Percentiles rank a stretch among this genome's conserved stretches.
These are phyloP conservation scores for Falco novaeseelandiae DNA, from an alignment of 2,797 vertebrate species.

Conservation along the genomic window DNA sequence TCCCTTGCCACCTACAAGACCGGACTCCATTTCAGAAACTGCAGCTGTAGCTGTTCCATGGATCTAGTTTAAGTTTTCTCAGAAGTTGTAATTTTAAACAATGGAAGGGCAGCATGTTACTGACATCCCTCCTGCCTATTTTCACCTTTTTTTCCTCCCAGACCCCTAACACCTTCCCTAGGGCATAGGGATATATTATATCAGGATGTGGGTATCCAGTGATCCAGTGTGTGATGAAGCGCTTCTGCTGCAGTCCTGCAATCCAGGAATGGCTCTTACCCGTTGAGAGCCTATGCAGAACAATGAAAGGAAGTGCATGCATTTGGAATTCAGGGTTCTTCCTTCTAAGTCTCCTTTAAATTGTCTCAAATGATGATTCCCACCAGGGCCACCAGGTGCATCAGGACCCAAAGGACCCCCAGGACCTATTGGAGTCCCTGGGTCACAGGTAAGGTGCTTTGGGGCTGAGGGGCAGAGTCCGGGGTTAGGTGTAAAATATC, in stretches of 20 bases:
- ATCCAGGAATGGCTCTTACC: background rate
- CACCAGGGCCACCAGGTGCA: slow-evolving; percentile 79
- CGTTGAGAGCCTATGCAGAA: background rate
- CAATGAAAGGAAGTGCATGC: background rate
- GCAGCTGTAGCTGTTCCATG: background rate
- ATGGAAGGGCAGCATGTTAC: background rate
- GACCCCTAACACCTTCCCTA: background rate
- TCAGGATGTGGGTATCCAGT: background rate
- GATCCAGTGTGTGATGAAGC: background rate
- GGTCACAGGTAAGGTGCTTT: slow-evolving; percentile 73
- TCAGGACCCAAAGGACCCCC: slow-evolving; percentile 79
- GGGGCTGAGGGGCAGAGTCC: background rate
- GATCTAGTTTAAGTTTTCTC: background rate
- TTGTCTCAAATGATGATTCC: slow-evolving; percentile 12
- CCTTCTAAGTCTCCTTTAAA: background rate
- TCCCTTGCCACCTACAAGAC: background rate
- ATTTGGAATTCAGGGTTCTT: background rate
- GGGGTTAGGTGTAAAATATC: background rate
- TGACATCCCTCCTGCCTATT: background rate
- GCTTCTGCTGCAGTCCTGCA: background rate
- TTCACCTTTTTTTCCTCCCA: background rate
- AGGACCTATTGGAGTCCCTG: slow-evolving; percentile 76
- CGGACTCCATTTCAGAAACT: background rate
- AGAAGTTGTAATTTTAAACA: background rate
- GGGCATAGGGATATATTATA: background rate